phyloP scores from a whole-genome alignment of 2,113 vertebrate genomes.

The Scortum barcoo region DNA sequence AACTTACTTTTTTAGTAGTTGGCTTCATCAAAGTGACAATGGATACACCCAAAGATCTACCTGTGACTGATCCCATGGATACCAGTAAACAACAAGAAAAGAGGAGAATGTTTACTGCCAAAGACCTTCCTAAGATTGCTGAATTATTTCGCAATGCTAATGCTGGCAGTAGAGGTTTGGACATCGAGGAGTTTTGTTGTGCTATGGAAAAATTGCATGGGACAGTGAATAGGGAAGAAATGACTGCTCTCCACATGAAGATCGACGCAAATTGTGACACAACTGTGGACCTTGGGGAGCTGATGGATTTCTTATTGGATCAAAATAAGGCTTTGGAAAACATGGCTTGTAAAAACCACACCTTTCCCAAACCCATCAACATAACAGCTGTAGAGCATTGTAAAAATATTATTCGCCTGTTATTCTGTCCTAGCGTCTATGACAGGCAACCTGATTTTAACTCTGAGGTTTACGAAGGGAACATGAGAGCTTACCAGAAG shows the following conservation, averaged over 20 bases:
- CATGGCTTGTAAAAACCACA: neutral
- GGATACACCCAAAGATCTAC: neutral
- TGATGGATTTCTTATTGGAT: neutral
- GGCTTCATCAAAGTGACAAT: neutral
- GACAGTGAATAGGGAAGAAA: neutral
- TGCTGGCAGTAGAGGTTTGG: neutral
- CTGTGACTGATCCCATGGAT: neutral
- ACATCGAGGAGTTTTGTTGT: neutral
- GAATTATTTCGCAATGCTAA: neutral
- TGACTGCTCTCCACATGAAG: neutral
- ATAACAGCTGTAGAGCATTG: neutral
- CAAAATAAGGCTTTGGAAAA: too few species aligned
- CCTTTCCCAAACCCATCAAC: neutral
- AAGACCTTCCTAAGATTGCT: neutral
- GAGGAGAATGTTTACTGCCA: neutral
- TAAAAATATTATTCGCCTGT: neutral
- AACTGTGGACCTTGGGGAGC: neutral
- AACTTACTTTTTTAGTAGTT: too few species aligned
- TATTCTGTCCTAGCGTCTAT: neutral
- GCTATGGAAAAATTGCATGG: neutral
- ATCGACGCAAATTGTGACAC: neutral
- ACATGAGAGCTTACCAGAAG: neutral
- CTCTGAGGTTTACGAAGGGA: accelerated
- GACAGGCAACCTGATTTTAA: accelerated
- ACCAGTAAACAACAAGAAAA: neutral